Evolutionary conservation across 2,888 invertebrate genomes (phyloP), one percentile per base, ranked within the genome.

Genomic region (Adelognathus sp.): DNA sequence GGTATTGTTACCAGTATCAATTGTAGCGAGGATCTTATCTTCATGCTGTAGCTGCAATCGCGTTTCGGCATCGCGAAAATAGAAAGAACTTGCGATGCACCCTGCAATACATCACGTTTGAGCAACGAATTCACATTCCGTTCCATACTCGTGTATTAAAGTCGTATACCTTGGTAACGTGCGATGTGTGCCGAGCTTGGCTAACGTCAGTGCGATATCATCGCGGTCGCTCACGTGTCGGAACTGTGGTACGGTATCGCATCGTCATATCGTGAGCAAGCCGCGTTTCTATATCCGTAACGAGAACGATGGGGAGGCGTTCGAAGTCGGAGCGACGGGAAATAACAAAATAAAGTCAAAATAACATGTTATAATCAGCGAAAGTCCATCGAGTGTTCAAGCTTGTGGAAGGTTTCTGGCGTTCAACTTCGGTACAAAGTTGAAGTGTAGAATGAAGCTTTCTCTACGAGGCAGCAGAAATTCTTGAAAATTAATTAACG

Each of bases 201-300:
- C 54, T 46, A 64, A 73, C 39, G 39, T 60, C 58, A 36, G 60
- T 58, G 56, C 29, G 66, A 66, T 60, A 50, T 36, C 50, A 60
- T 74, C 73, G 39, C 18, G 29, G 18, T 66, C 21, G 50, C 44
- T 64, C 66, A 66, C 73, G 73, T 63, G 66, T 66, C 50, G 66
- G 50, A 64, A 27, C 29, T 74, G 29, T 14, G n/a, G n/a, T n/a
- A 39, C 73, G 73, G 58, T 66, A 74, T 66, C 73, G 66, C 58
- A 52, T 66, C 46, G 50, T 50, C 39, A 50, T 60, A 60, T 70
- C 58, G 46, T 27, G 29, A 18, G 2, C 18, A 7, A 56, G 46
- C 29, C 24, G 44, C 31, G 46, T 73, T 58, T 66, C 56, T 36
- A 41, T 60, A 60, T 60, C 39, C 60, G 60, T 39, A 27, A 11